These are phyloP conservation scores for Rosalia funebris DNA, from an alignment of 2,888 invertebrate species.

Conservation along the genomic window DNA sequence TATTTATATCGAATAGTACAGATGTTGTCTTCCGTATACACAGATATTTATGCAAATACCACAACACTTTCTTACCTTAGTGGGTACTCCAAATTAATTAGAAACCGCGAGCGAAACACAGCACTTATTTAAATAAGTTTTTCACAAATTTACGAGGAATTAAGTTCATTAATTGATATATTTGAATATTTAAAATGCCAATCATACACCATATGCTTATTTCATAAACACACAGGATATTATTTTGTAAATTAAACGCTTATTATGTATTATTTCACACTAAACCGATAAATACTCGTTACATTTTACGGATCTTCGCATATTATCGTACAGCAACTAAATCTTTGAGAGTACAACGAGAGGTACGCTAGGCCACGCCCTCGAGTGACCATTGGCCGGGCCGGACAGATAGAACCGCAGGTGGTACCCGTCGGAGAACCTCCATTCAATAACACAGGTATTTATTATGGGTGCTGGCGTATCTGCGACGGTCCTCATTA, in stretches of 20 bases:
- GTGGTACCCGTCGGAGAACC: conserved; percentile 35
- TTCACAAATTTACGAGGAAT: conserved; percentile 39
- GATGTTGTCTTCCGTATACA: too few species aligned
- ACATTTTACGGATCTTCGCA: conserved; percentile 60
- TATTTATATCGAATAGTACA: too few species aligned
- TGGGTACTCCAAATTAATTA: conserved; percentile 27
- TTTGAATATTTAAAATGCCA: conserved; percentile 49
- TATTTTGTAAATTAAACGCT: conserved; percentile 63
- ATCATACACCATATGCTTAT: conserved; percentile 58
- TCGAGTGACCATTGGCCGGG: conserved; percentile 50
- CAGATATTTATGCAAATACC: too few species aligned
- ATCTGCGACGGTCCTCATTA: conserved; percentile 12
- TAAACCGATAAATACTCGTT: conserved; percentile 63
- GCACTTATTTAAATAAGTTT: conserved; percentile 32
- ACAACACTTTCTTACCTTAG: conserved; percentile 26
- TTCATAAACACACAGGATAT: conserved; percentile 58
- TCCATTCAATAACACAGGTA: conserved; percentile 30
- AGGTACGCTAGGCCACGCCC: conserved; percentile 52
- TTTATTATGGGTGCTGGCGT: conserved; percentile 25
- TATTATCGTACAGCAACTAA: conserved; percentile 60
- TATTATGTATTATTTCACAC: conserved; percentile 65
- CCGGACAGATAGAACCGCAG: conserved; percentile 38
- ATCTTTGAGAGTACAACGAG: conserved; percentile 57
- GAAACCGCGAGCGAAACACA: conserved; percentile 19
- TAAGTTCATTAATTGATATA: conserved; percentile 31